Base-by-base conservation (phyloP, 1,140 invertebrate genomes). In the Nebria ingens region DNA sequence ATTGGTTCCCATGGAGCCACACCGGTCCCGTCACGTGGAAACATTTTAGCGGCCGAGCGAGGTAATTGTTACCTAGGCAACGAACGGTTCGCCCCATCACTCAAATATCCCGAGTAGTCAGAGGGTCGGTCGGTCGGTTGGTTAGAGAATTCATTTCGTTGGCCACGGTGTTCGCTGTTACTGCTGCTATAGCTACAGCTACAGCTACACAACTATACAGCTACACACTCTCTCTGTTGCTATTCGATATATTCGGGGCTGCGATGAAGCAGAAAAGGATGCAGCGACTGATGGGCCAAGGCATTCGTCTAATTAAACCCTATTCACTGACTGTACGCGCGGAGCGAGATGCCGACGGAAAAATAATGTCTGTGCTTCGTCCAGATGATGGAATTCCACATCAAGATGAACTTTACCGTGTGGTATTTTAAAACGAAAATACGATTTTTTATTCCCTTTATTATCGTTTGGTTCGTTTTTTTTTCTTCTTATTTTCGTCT, bases 1-100 rank as follows among this genome's bases (percentile, higher is more conserved):
- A 67, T 67, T 67, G 65, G 65, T 67, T 67, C 65, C 63, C 65
- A 66, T 65, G 59, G 54, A 61, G 60, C 60, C 56, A 60, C 59
- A 63, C 62, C 40, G 40, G 40, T 45, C 6, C 40, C 56, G 55
- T 60, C 58, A 58, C 57, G 62, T 58, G 58, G 58, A 58, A 45
- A 45, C 40, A 45, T 45, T 45, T 45, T 17, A 45, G 40, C 40
- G 56, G 52, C 62, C 61, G 58, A 64, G 57, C 40, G 40, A 61
- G 59, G 64, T 68, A 67, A 68, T 68, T 67, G 65, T 65, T 66
- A 65, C 64, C 64, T 65, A 65, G 61, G 60, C 64, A 63, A 63
- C 64, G 61, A n/a, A n/a, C 57, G 56, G 59, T 58, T 59, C 57
- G 56, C 59, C 58, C 54, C 59, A 60, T 64, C 60, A 60, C 57